Evolutionary conservation across 2,797 vertebrate species (phyloP), one percentile per base, ranked within the genome.

Genomic region (Uromys caudimaculatus): DNA sequence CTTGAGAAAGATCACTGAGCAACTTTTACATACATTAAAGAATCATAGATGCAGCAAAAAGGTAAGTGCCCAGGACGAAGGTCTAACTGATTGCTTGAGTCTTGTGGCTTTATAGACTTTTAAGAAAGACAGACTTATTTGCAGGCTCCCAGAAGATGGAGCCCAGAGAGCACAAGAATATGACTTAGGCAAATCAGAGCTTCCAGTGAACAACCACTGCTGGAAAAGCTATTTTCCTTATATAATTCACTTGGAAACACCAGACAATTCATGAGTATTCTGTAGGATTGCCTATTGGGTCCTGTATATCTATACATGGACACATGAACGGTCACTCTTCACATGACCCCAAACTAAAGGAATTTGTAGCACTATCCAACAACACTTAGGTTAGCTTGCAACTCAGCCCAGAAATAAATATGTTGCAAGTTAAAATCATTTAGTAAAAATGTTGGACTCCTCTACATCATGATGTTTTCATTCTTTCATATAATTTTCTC

Each of bases 51-150:
- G 5, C 19, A 44, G 41, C 60, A 73, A 62, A 56, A 85, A 85
- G 84, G 32, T 11, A 62, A 29, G 35, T 73, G 17, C 38, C 44
- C 69, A 41, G 9, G 27, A 95, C 32, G 58, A 97, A 93, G n/a
- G 71, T 10, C 60, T 23, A 14, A 0, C 1, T 88, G 58, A 21
- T 77, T 93, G 29, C 14, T n/a, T 81, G 24, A 27, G n/a, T 90
- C 92, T 95, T 88, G 6, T 35, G 52, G 6, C 10, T 88, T 85
- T 38, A 75, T 1, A 60, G 32, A 82, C 19, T 44, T 87, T 54
- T 41, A 54, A 86, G 58, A 58, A 88, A 78, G 71, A 41, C 41
- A 95, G 75, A 64, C 19, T 93, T 87, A 73, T 84, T 92, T 90
- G 14, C 52, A 75, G n/a, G 17, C 9, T 91, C 21, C 23, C 47